Base-by-base conservation (phyloP, 2,113 vertebrate species). In the Mesitornis unicolor region DNA sequence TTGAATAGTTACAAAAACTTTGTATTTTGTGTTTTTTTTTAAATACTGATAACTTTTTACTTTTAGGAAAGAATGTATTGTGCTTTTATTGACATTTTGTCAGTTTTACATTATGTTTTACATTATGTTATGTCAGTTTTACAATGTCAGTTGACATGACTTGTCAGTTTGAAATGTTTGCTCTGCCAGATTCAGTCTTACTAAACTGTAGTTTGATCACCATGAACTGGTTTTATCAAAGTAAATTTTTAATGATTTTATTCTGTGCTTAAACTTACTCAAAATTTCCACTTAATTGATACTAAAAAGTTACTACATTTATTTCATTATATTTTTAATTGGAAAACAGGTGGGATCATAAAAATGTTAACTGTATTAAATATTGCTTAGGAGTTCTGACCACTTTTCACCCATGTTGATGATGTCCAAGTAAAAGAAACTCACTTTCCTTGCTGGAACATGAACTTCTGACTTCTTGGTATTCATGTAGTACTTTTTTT, bases 191-290 rank as follows among this genome's bases (percentile, higher is more conserved):
- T 94, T 74, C 42, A 51, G 9, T 38, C 22, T 45, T 51, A 78
- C 20, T 75, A 26, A 78, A 33, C 35, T 51, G 4, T 64, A 48
- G 45, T 64, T 63, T 26, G 36, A 42, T 71, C 9, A 65, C n/a
- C 7, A 67, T 26, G 31, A 87, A 40, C 33, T 31, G 3, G 2
- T 68, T 93, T 85, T 57, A 68, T 63, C 25, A 21, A 89, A 75
- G 10, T 31, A 3, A 64, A 26, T 54, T 15, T 1, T 4, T 0
- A 24, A 87, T 33, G 38, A 18, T 2, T 6, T 13, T 68, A 74
- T 51, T 84, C 48, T 20, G 8, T 79, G 19, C 15, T 91, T 79
- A 79, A 81, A 43, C 7, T 40, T 79, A 43, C 26, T 42, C 60
- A n/a, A 50, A 21, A 25, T 76, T 85, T 76, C 3, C 28, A 38